Percentiles rank a stretch among this genome's conserved stretches.
Evolutionary conservation across 2,797 vertebrate genomes (phyloP).

Genomic region (Knipowitschia caucasica): DNA sequence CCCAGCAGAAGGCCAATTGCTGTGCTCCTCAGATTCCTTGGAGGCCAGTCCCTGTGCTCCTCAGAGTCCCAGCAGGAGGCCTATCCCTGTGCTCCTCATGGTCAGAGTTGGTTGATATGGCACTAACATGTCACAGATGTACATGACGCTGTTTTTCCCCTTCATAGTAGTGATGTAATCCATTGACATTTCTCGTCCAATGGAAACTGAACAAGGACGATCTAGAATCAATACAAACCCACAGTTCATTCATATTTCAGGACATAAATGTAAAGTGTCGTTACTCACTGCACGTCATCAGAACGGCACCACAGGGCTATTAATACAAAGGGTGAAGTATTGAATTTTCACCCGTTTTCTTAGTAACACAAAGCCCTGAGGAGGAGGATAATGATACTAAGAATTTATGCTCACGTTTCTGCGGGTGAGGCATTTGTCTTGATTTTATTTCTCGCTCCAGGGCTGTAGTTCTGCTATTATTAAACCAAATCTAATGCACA

Average conservation of each 20-base stretch:
- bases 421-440: slow-evolving; percentile 5
- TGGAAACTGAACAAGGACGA: background rate
- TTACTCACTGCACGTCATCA: background rate
- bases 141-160: background rate
- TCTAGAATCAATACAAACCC: background rate
- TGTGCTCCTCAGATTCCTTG: no score
- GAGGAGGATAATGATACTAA: background rate
- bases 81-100: no score
- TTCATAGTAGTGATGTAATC: background rate
- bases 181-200: background rate
- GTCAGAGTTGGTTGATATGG: background rate
- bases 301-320: background rate
- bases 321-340: background rate
- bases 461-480: background rate
- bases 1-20: no score
- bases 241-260: slow-evolving; percentile 1
- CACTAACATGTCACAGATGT: background rate
- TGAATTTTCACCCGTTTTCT: background rate
- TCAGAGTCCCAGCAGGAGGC: no score
- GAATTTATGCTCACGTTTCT: background rate
- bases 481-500: background rate
- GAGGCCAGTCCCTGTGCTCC: no score
- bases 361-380: background rate
- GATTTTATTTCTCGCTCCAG: background rate
- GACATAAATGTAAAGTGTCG: no score